These are phyloP conservation scores for Protobothrops flavoviridis DNA, from an alignment of 2,113 vertebrate species.

Conservation along the genomic window DNA sequence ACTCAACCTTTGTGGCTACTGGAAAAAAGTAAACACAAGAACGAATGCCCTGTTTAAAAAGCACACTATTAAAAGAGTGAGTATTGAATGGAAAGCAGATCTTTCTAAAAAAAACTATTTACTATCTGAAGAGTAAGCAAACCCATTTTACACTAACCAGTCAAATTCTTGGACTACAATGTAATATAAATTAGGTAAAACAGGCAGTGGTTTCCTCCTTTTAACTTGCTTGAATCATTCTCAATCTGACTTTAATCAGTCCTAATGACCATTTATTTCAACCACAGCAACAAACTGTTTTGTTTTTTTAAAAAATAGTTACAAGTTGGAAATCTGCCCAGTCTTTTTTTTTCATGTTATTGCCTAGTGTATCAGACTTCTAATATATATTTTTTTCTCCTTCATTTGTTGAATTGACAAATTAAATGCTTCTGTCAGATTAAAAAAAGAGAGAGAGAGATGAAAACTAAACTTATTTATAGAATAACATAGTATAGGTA, in stretches of 20 bases:
- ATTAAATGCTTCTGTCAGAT: not conserved
- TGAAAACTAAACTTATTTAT: not conserved
- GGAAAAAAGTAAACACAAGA: not conserved
- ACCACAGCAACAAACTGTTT: slow-evolving; percentile 52
- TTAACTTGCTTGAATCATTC: slow-evolving; percentile 61
- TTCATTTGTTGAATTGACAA: not conserved
- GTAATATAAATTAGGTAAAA: slow-evolving; percentile 63
- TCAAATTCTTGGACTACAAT: slow-evolving; percentile 48
- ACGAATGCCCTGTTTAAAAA: not conserved
- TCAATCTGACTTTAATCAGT: slow-evolving; percentile 72
- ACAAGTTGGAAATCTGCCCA: slow-evolving; percentile 65
- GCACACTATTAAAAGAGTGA: not conserved
- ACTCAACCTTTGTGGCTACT: not conserved
- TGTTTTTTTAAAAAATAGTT: slow-evolving; percentile 32
- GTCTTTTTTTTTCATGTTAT: slow-evolving; percentile 52
- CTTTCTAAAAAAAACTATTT: slow-evolving; percentile 8
- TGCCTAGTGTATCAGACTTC: slow-evolving; percentile 56
- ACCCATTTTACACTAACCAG: slow-evolving; percentile 41
- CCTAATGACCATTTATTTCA: slow-evolving; percentile 71
- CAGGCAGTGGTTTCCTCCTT: slow-evolving; percentile 62
- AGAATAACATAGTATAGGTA: not conserved
- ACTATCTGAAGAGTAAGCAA: slow-evolving; percentile 21
- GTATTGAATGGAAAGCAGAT: not conserved
- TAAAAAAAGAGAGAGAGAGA: not conserved
- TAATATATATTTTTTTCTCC: slow-evolving; percentile 7